Conservation (phyloP, 2,797 vertebrate species). For the Merluccius polli region DNA sequence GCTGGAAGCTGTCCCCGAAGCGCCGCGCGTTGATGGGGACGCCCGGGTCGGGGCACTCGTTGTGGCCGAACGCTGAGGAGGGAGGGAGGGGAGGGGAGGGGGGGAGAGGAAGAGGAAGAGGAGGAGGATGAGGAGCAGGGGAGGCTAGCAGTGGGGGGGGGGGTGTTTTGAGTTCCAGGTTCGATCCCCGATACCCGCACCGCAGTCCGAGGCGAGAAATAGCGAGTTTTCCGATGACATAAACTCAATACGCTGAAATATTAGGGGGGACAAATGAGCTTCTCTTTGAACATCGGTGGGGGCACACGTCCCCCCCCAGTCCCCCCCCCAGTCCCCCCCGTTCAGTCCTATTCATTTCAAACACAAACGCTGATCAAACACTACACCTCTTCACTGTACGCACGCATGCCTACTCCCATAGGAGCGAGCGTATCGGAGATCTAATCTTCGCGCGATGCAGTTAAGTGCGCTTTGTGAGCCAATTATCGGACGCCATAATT, state of each 20-base stretch:
- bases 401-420: not conserved
- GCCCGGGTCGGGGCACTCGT: constrained; percentile 94
- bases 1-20: constrained; percentile 93
- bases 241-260: too few relatives aligned
- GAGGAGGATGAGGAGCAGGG: not conserved
- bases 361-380: too few relatives aligned
- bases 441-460: not conserved
- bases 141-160: too few relatives aligned
- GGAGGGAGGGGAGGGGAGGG: constrained; percentile 17
- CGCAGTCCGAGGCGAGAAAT: too few relatives aligned
- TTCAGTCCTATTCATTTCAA: too few relatives aligned
- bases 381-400: too few relatives aligned
- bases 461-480: not conserved
- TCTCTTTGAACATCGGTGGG: too few relatives aligned
- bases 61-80: constrained; percentile 87
- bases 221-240: too few relatives aligned
- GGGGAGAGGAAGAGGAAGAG: not conserved
- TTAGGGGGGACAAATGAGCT: too few relatives aligned
- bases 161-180: not conserved
- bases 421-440: not conserved
- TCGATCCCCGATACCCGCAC: not conserved
- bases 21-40: constrained; percentile 95
- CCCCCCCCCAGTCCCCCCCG: too few relatives aligned
- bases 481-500: not conserved
- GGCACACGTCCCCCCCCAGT: too few relatives aligned